Conservation (phyloP, 2,888 invertebrate genomes). For the Brachylomia viminalis region DNA sequence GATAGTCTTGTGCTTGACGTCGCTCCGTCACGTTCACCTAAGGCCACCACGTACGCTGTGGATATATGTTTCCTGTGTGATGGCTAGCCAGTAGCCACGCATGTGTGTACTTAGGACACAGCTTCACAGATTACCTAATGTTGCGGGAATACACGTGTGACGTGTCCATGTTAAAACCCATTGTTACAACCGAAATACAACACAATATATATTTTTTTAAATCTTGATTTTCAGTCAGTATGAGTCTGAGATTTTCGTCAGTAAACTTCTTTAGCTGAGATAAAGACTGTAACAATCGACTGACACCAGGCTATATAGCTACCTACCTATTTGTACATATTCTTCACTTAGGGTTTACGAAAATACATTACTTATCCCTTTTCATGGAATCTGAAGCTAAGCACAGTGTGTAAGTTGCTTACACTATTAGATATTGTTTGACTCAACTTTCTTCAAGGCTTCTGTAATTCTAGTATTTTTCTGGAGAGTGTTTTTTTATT, state of each 20-base stretch:
- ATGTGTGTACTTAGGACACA: neutral
- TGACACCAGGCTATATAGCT: neutral
- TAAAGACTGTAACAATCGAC: neutral
- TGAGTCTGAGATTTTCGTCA: neutral
- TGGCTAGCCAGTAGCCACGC: neutral
- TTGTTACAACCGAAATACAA: neutral
- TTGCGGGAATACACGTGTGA: neutral
- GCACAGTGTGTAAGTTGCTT: neutral
- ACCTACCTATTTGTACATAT: too few species aligned
- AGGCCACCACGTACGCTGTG: neutral
- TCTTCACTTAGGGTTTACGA: too few species aligned
- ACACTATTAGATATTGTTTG: neutral
- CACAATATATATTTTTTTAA: neutral
- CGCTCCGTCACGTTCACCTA: neutral
- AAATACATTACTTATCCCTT: neutral
- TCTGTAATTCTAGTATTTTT: neutral
- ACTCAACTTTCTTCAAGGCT: neutral
- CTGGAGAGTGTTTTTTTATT: too few species aligned
- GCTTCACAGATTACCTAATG: neutral
- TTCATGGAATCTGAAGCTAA: neutral
- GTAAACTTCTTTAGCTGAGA: neutral
- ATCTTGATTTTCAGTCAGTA: neutral
- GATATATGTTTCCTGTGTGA: neutral
- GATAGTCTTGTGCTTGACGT: too few species aligned
- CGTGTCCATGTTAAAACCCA: neutral